Percentiles rank a stretch among this genome's conserved stretches.
These are phyloP conservation scores for Campoplex capitator DNA, from an alignment of 2,888 invertebrate genomes.

Conservation along the genomic window DNA sequence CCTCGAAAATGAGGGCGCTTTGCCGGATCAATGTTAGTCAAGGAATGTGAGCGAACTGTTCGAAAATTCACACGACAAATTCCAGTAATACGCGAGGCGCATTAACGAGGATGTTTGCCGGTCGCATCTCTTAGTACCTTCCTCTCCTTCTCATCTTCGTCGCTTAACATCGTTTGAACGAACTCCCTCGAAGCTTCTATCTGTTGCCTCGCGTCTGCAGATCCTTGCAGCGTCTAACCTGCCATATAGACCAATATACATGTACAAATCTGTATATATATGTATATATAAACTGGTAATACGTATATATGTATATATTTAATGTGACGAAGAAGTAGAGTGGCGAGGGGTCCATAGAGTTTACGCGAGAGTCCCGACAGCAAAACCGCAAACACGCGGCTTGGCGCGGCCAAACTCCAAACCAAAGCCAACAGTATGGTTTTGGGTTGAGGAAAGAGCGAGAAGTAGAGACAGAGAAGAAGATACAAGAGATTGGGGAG, in stretches of 20 bases:
- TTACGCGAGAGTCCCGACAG: conserved; percentile 81
- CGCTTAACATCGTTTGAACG: conserved; percentile 68
- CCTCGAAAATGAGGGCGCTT: conserved; percentile 1
- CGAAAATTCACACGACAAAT: conserved; percentile 59
- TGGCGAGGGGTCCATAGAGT: conserved; percentile 70
- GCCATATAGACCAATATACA: conserved; percentile 12
- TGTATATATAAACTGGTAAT: conserved; percentile 42
- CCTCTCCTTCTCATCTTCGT: conserved; percentile 52
- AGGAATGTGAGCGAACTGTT: conserved; percentile 38
- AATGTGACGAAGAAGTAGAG: conserved; percentile 18
- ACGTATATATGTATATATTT: conserved; percentile 12
- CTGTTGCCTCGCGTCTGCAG: conserved; percentile 59
- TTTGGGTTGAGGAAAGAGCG: conserved; percentile 76
- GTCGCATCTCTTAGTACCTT: conserved; percentile 40
- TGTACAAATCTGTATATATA: conserved; percentile 29
- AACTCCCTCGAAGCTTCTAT: conserved; percentile 65
- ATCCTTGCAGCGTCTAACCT: conserved; percentile 7
- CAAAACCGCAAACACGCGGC: conserved; percentile 84
- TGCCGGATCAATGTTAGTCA: background rate
- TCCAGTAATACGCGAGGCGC: conserved; percentile 59
- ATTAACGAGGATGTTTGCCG: conserved; percentile 66
- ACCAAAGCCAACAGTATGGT: conserved; percentile 83
- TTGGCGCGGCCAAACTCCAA: conserved; percentile 83
- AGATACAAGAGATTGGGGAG: conserved; percentile 11
- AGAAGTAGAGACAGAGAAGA: conserved; percentile 33